phyloP scores from a whole-genome alignment of 2,113 vertebrate species.

The Rynchops niger region DNA sequence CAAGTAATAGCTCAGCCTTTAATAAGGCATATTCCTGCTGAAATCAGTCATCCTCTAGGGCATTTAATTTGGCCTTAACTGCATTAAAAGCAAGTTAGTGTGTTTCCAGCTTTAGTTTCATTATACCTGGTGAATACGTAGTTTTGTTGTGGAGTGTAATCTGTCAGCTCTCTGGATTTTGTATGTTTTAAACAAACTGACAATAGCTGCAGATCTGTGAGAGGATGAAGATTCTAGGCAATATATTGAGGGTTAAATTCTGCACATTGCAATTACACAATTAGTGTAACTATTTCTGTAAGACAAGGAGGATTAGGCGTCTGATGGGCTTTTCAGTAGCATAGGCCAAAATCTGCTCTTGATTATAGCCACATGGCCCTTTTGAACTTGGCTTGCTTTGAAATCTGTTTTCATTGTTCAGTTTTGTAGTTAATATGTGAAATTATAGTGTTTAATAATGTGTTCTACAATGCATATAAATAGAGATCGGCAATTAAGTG shows the following conservation, averaged over 20 bases:
- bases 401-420: neutral
- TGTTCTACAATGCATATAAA: neutral
- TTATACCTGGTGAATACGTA: neutral
- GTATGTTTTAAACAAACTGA: neutral
- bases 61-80: neutral
- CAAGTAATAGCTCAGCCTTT: neutral
- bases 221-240: neutral
- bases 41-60: neutral
- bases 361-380: slow-evolving; percentile 10
- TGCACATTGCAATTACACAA: neutral
- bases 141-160: neutral
- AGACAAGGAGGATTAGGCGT: slow-evolving; percentile 35
- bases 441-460: neutral
- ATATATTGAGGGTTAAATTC: neutral
- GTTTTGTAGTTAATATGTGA: neutral
- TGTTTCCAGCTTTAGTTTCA: neutral
- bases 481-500: neutral
- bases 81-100: neutral
- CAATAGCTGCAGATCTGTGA: neutral
- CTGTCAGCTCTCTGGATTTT: neutral
- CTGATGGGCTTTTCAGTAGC: slow-evolving; percentile 41
- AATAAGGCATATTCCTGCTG: neutral
- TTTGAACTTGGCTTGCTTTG: neutral
- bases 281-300: slow-evolving; percentile 49
- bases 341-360: slow-evolving; percentile 32